A percentile compares a stretch with the other conserved stretches of the same genome.
phyloP scores from a whole-genome alignment of 2,797 vertebrate genomes.

The Bucorvus abyssinicus region DNA sequence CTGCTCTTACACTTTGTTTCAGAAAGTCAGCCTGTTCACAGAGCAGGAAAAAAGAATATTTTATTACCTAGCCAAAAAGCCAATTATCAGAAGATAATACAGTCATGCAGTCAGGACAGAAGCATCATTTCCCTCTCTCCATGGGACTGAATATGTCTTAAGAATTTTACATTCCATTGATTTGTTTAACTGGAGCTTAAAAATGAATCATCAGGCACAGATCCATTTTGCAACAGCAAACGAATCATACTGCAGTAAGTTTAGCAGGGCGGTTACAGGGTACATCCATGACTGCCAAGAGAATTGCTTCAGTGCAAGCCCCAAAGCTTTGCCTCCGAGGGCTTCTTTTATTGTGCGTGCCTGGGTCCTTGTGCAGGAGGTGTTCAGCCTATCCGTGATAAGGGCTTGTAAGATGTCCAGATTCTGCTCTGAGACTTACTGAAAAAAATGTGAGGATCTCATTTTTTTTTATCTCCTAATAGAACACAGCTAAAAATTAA shows the following conservation, averaged over 20 bases:
- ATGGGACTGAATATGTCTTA: neutral
- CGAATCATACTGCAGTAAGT: neutral
- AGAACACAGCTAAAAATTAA: neutral
- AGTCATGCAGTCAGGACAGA: neutral
- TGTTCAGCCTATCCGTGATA: neutral
- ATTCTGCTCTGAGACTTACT: neutral
- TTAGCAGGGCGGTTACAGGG: neutral
- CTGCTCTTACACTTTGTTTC: neutral
- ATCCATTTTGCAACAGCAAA: neutral
- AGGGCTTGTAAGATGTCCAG: neutral
- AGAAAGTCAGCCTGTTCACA: neutral
- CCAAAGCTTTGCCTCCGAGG: neutral
- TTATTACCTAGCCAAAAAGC: conserved; percentile 14
- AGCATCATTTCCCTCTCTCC: conserved; percentile 16
- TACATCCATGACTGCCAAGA: neutral
- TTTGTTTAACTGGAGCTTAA: conserved; percentile 25
- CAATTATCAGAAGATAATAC: conserved; percentile 35
- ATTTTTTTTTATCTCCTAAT: neutral
- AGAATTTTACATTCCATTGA: conserved; percentile 43
- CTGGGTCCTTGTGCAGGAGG: neutral
- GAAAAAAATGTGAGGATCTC: neutral
- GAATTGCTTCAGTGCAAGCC: neutral
- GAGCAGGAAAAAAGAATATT: neutral
- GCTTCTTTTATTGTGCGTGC: neutral
- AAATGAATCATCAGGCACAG: neutral